Evolutionary conservation across 1,140 invertebrate species (phyloP), one percentile per base, ranked within the genome.

Genomic region (Trialeurodes vaporariorum): DNA sequence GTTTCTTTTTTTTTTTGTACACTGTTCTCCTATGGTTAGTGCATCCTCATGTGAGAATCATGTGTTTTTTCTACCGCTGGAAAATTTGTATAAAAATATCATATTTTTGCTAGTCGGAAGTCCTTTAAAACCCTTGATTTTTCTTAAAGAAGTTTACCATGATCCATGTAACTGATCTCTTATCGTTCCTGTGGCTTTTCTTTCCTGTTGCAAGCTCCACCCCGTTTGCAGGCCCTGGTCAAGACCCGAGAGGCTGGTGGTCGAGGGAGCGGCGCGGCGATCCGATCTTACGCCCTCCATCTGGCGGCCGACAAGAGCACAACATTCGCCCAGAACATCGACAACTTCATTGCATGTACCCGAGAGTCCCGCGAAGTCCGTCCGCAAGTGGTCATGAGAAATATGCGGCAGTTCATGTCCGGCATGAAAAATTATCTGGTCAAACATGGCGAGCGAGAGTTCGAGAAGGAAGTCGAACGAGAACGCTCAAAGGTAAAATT

Each of bases 391-490:
- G 90, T 94, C 17, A 93, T 94, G 88, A 84, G 93, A 69, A 95
- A 95, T 77, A 94, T 96, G 81, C 85, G 95, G 1, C 95, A 98
- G 77, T 98, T 97, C 75, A 95, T 97, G 91, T 95, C 91, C 22
- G 95, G 95, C 59, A 96, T 97, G 85, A 97, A 96, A 77, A 97
- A 98, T 76, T 98, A 96, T 77, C 80, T 97, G 27, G 89, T 96
- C 2, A 96, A 96, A 74, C 92, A 96, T 73, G 94, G 94, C 1
- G 94, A 97, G 75, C 86, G 89, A 70, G 88, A 93, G 72, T 92
- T 98, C 75, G 91, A 95, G 72, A 87, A 87, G 69, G 86, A 96
- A 74, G 90, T 98, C 9, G 91, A 96, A 76, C 86, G 88, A 70
- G 93, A 96, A 73, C 81, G 93, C 66, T 49, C 34, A 49, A 49